Percentiles rank a stretch among this genome's conserved stretches.
Conservation (phyloP, 2,888 invertebrate genomes). For the Brenthis hecate region DNA sequence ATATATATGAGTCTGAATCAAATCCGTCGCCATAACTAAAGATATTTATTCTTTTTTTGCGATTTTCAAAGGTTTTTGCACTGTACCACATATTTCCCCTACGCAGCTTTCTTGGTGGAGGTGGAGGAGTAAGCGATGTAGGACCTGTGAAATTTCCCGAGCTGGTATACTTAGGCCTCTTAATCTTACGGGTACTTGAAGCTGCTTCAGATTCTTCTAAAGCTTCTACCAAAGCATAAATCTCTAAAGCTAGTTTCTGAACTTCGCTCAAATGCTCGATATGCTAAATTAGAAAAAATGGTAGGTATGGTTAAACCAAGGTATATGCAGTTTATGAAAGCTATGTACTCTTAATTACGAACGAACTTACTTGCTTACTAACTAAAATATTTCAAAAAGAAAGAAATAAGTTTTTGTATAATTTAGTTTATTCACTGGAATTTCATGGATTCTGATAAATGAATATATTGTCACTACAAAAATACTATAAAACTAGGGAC, state of each 20-base stretch:
- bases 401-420: too few species aligned
- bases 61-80: background rate
- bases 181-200: background rate
- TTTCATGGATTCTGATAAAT: too few species aligned
- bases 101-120: background rate
- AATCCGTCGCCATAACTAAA: slow-evolving; percentile 11
- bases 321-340: too few species aligned
- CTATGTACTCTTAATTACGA: too few species aligned
- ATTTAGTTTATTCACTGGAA: too few species aligned
- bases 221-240: slow-evolving; percentile 38
- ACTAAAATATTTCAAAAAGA: too few species aligned
- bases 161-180: background rate
- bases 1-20: slow-evolving; percentile 4
- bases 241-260: slow-evolving; percentile 39
- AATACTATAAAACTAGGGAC: too few species aligned
- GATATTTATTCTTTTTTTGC: background rate
- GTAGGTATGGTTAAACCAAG: too few species aligned
- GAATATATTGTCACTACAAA: too few species aligned
- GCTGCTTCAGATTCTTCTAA: slow-evolving; percentile 31
- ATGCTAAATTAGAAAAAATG: slow-evolving; percentile 26
- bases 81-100: background rate
- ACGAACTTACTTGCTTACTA: too few species aligned
- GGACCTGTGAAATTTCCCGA: slow-evolving; percentile 1
- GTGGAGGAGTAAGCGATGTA: too few species aligned
- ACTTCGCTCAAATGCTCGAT: slow-evolving; percentile 36